Conservation (phyloP, 92 coral and sea anemone species). For the Siderastrea siderea region DNA sequence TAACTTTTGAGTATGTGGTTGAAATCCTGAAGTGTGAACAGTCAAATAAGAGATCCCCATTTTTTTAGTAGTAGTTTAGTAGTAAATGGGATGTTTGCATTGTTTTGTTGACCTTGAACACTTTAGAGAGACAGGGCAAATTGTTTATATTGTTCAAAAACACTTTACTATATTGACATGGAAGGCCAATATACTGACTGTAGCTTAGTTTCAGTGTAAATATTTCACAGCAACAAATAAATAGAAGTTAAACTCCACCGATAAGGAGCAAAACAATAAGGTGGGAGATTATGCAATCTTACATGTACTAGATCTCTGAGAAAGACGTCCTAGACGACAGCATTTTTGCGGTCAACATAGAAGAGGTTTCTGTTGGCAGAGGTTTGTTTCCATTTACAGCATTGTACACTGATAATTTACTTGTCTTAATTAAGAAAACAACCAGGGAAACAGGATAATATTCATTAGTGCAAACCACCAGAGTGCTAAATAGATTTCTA, state of each 20-base stretch:
- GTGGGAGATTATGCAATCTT: background rate
- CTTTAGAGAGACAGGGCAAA: background rate
- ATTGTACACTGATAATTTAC: too few relatives aligned
- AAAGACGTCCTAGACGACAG: background rate
- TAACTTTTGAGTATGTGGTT: too few relatives aligned
- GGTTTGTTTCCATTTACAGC: too few relatives aligned
- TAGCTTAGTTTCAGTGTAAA: background rate
- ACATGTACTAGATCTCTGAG: background rate
- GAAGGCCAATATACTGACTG: background rate
- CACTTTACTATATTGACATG: background rate
- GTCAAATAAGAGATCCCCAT: too few relatives aligned
- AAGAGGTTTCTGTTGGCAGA: too few relatives aligned
- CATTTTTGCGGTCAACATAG: too few relatives aligned
- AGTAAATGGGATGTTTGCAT: background rate
- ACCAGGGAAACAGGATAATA: too few relatives aligned
- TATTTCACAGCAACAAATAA: conserved; percentile 2
- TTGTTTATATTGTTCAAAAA: background rate
- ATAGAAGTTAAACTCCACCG: background rate
- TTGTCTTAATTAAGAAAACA: too few relatives aligned
- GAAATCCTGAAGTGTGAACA: too few relatives aligned
- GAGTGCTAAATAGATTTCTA: background rate
- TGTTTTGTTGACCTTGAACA: background rate
- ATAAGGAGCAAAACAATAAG: too few relatives aligned
- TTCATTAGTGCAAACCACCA: too few relatives aligned
- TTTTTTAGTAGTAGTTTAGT: background rate